Evolutionary conservation across 2,797 vertebrate genomes (phyloP).

Genomic region (Pelochelys cantorii): DNA sequence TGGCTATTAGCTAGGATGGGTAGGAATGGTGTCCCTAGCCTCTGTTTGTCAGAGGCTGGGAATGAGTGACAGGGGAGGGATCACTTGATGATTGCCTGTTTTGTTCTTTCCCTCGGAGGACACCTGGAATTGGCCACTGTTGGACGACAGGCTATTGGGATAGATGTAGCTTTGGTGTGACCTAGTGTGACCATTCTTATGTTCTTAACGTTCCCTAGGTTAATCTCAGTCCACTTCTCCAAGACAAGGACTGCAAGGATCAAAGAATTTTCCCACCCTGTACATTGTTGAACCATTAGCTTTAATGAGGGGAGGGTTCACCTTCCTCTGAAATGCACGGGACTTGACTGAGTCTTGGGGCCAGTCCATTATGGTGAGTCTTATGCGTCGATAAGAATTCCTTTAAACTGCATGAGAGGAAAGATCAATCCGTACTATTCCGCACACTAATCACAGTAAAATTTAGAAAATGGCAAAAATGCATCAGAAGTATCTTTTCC

Average conservation of each 20-base stretch:
- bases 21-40: too few species aligned
- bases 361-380: conserved; percentile 9
- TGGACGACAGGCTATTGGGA: too few species aligned
- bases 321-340: conserved; percentile 34
- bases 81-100: too few species aligned
- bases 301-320: neutral
- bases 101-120: too few species aligned
- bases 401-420: conserved; percentile 39
- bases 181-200: too few species aligned
- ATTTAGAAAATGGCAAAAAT: conserved; percentile 7
- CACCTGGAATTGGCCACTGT: too few species aligned
- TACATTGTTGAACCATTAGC: conserved; percentile 20
- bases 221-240: conserved; percentile 66
- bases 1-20: too few species aligned
- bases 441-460: conserved; percentile 50
- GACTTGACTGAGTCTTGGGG: neutral
- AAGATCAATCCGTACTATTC: conserved; percentile 46
- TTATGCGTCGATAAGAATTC: neutral
- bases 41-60: too few species aligned
- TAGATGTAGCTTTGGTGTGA: too few species aligned
- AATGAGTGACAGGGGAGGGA: too few species aligned
- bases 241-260: conserved; percentile 23
- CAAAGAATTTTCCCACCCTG: conserved; percentile 62
- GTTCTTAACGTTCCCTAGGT: conserved; percentile 65
- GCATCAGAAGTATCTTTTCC: conserved; percentile 32